phyloP scores from a whole-genome alignment of 2,888 invertebrate species.

The Entomobrya multifasciata region DNA sequence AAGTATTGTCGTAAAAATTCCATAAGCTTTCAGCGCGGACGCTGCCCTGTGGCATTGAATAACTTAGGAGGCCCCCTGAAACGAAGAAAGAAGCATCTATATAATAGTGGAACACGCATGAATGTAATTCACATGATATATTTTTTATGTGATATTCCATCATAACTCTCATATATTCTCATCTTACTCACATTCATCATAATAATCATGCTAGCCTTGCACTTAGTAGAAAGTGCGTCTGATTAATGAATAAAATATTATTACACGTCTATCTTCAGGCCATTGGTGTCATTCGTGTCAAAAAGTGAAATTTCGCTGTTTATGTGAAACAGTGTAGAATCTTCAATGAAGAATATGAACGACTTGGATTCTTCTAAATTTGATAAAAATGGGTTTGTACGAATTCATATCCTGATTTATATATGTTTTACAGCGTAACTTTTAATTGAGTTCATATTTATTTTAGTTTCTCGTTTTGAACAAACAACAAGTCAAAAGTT shows the following conservation, averaged over 20 bases:
- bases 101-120: not conserved
- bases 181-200: not conserved
- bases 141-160: not conserved
- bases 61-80: conserved; percentile 91
- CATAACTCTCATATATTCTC: not conserved
- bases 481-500: conserved; percentile 24
- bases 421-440: conserved; percentile 10
- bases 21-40: conserved; percentile 89
- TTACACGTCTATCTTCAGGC: not conserved
- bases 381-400: not conserved
- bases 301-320: not conserved
- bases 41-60: conserved; percentile 94
- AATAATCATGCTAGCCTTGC: not conserved
- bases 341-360: not conserved
- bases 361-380: not conserved
- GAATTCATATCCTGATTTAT: not conserved
- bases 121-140: not conserved
- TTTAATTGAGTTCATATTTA: conserved; percentile 44
- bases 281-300: not conserved
- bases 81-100: conserved; percentile 44
- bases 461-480: not conserved
- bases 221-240: not conserved
- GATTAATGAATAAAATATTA: not conserved
- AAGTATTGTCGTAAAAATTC: conserved; percentile 91
- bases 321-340: not conserved